Percentiles rank a stretch among this genome's conserved stretches.
These are phyloP conservation scores for Dendronephthya gigantea DNA, from an alignment of 64 coral and sea anemone genomes.

Conservation along the genomic window DNA sequence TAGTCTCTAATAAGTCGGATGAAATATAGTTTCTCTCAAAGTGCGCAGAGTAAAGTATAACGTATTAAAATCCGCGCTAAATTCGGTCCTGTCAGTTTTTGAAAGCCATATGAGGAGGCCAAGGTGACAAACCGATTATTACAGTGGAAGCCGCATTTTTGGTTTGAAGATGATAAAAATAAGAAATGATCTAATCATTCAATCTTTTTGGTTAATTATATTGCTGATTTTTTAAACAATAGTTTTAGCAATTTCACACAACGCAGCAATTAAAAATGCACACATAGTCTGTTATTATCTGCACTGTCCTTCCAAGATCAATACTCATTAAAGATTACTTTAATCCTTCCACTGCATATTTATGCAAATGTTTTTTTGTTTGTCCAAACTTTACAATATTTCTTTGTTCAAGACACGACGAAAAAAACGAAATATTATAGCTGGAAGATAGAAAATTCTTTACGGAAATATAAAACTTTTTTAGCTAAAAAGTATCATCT, in stretches of 20 bases:
- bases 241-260: background rate
- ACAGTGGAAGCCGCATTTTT: background rate
- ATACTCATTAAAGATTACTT: background rate
- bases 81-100: background rate
- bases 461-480: background rate
- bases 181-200: background rate
- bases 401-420: background rate
- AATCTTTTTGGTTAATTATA: background rate
- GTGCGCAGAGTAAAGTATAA: no score
- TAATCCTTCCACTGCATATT: conserved; percentile 9
- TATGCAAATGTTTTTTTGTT: background rate
- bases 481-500: no score
- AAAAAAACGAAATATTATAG: no score
- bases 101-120: no score
- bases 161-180: background rate
- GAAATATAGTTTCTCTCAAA: no score
- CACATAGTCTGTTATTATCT: background rate
- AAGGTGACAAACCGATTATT: no score
- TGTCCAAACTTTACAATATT: background rate
- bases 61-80: background rate
- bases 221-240: background rate
- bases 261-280: conserved; percentile 1
- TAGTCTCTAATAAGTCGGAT: background rate
- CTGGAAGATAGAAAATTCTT: no score
- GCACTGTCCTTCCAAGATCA: background rate